Conservation (phyloP, 2,797 vertebrate species). For the Phalloptychus januarius region DNA sequence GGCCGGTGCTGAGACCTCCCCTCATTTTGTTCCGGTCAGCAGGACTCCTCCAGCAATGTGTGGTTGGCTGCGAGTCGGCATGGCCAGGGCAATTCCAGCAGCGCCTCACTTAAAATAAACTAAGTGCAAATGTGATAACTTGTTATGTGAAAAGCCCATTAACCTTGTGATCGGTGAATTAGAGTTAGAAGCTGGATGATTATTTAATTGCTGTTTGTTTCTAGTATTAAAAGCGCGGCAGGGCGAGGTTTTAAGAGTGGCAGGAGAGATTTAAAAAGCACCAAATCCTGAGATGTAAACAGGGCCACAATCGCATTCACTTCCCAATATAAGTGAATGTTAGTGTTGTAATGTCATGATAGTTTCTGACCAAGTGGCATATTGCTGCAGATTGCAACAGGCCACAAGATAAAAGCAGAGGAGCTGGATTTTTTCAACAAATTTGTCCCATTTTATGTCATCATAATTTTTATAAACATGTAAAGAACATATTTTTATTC, state of each 20-base stretch:
- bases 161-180: not conserved
- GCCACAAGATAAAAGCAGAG: no score
- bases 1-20: not conserved
- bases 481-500: no score
- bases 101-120: not conserved
- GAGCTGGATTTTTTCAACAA: no score
- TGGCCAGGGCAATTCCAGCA: not conserved
- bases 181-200: not conserved
- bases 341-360: no score
- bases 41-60: not conserved
- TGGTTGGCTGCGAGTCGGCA: not conserved
- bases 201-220: slow-evolving; percentile 5
- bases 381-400: not conserved
- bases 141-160: slow-evolving; percentile 8
- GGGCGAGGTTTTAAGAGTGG: not conserved
- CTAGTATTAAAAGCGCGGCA: not conserved
- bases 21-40: not conserved
- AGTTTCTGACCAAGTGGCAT: not conserved
- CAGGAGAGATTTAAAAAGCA: not conserved
- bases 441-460: no score
- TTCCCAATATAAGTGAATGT: no score
- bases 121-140: not conserved
- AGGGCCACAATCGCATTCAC: not conserved
- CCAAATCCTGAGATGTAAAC: not conserved
- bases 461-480: no score